Percentiles rank a stretch among this genome's conserved stretches.
Evolutionary conservation across 2,797 vertebrate species (phyloP).

Genomic region (Acipenser oxyrinchus): DNA sequence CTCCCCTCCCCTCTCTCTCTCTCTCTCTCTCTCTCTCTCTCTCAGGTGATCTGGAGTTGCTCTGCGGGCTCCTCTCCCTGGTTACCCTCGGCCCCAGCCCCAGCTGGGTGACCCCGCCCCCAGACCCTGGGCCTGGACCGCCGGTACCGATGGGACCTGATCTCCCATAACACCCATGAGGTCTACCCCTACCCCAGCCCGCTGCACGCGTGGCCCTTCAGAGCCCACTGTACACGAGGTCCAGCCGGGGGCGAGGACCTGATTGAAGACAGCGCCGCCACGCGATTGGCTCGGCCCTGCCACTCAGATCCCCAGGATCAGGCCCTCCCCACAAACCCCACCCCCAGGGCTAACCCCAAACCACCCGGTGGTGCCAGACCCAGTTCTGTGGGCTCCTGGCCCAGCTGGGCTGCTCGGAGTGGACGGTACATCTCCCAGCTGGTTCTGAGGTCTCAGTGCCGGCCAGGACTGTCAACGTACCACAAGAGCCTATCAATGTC

Average conservation of each 20-base stretch:
- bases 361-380: neutral
- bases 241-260: neutral
- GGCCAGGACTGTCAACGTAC: constrained; percentile 25
- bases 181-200: constrained; percentile 74
- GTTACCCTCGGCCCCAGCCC: too few species aligned
- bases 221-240: constrained; percentile 62
- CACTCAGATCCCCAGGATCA: neutral
- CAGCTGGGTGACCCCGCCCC: too few species aligned
- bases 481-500: constrained; percentile 44
- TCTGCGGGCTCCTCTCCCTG: too few species aligned
- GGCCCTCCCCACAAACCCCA: constrained; percentile 12
- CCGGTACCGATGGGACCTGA: constrained; percentile 61
- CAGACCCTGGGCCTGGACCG: constrained; percentile 38
- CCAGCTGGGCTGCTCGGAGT: constrained; percentile 38
- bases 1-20: too few species aligned
- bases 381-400: constrained; percentile 26
- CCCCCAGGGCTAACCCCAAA: neutral
- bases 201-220: constrained; percentile 74
- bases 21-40: too few species aligned
- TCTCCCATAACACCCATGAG: constrained; percentile 69
- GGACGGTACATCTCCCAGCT: constrained; percentile 70
- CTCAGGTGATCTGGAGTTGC: too few species aligned
- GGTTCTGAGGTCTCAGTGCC: constrained; percentile 47
- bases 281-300: neutral
- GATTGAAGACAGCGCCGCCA: neutral